Conservation (phyloP, 37 sponge, comb jelly and placozoan species). For the Geodia barretti region DNA sequence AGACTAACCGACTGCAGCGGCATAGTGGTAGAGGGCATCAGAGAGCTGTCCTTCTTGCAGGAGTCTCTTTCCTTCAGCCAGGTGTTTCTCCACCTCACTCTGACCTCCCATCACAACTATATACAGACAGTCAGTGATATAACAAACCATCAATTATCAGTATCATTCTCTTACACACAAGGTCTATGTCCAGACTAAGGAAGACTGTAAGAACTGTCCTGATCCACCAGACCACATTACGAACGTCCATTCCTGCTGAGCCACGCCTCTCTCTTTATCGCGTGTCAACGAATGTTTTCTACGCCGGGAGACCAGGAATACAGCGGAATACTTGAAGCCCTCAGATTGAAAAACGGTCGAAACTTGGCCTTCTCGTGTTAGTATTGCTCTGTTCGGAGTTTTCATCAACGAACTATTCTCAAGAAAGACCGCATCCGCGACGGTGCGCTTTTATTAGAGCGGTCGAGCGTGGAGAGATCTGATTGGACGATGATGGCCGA, state of each 20-base stretch:
- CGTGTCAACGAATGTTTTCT: too few species aligned
- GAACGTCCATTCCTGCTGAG: neutral
- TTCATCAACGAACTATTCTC: too few species aligned
- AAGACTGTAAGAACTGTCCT: constrained; percentile 30
- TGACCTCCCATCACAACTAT: constrained; percentile 24
- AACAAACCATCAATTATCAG: neutral
- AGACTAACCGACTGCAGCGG: constrained; percentile 84
- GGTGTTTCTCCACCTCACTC: constrained; percentile 60
- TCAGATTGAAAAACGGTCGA: too few species aligned
- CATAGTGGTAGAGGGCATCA: constrained; percentile 88
- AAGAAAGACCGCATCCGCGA: neutral
- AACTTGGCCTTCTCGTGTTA: too few species aligned
- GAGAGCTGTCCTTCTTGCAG: constrained; percentile 79
- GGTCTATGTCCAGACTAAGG: constrained; percentile 55
- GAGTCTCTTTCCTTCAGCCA: constrained; percentile 86
- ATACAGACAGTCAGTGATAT: too few species aligned
- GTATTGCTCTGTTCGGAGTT: too few species aligned
- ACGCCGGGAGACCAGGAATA: too few species aligned
- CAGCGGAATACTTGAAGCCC: too few species aligned
- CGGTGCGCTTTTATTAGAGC: constrained; percentile 31
- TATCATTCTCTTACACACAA: constrained; percentile 14
- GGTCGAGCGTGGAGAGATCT: constrained; percentile 22
- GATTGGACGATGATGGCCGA: constrained; percentile 13
- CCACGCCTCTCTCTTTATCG: neutral
- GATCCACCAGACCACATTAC: neutral